Percentiles rank a stretch among this genome's conserved stretches.
phyloP scores from a whole-genome alignment of 2,888 invertebrate genomes.

The Pelosia muscerda region DNA sequence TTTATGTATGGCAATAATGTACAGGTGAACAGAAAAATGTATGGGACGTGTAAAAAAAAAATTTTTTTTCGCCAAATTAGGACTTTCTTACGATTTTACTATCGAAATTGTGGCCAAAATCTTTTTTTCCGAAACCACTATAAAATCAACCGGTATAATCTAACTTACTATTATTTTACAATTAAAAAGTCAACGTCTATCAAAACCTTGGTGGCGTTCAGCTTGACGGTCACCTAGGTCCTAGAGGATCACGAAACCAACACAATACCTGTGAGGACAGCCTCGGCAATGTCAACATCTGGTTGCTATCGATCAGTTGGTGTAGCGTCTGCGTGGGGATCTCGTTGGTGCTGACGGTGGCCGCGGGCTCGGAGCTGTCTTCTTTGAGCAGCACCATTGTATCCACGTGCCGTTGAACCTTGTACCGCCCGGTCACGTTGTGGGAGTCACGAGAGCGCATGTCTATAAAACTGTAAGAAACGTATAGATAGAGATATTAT shows the following conservation, averaged over 20 bases:
- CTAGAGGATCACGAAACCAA: neutral
- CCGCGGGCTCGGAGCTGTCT: conserved; percentile 92
- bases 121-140: no score
- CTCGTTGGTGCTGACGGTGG: conserved; percentile 95
- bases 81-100: no score
- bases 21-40: no score
- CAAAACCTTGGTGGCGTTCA: no score
- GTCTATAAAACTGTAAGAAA: conserved; percentile 88
- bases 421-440: conserved; percentile 89
- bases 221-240: no score
- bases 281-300: conserved; percentile 94
- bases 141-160: no score
- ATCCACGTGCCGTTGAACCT: conserved; percentile 88
- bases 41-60: no score
- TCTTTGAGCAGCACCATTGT: conserved; percentile 96
- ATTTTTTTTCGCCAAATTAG: no score
- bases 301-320: conserved; percentile 95
- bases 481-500: neutral
- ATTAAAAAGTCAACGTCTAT: no score
- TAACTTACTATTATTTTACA: no score
- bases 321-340: conserved; percentile 95
- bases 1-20: no score
- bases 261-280: conserved; percentile 94
- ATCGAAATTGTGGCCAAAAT: no score
- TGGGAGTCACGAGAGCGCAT: conserved; percentile 88